Base-by-base conservation (phyloP, 2,113 vertebrate genomes). In the Ictidomys tridecemlineatus region DNA sequence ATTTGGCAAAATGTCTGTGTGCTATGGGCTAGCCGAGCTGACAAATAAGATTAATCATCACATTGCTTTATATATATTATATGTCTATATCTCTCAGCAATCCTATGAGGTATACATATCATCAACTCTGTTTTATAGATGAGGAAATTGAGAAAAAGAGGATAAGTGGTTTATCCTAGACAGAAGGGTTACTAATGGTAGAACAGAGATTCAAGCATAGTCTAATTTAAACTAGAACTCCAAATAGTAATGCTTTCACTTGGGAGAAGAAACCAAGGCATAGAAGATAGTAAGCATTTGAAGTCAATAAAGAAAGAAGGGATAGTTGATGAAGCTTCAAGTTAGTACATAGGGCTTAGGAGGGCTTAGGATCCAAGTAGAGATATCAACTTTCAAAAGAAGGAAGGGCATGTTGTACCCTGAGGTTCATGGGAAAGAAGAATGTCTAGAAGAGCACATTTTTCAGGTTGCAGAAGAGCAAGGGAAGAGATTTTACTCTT, bases 91-190 rank as follows among this genome's bases (percentile, higher is more conserved):
- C 34, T 42, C 14, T 80, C 30, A 63, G 65, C 8, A 63, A 80
- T 8, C 11, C n/a, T 56, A 11, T 74, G 72, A 37, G 8, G 3
- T 73, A 14, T 67, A 88, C 5, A 42, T 42, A 42, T 61, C 76
- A 87, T 72, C 42, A 93, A 45, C 48, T 70, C 17, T 74, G 18
- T 79, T 84, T 93, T 87, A 88, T 30, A 84, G 45, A 45, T 79
- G 3, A 76, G 48, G 51, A 83, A 82, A 17, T 10, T 42, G 6
- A 89, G 37, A 26, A 13, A 65, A 63, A 45, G 39, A 84, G 24
- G 26, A 42, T 63, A 88, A 48, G 63, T 58, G 30, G 22, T 51
- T 97, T 91, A 0, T 34, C 34, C 78, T 88, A 34, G 24, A 56
- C 22, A 16, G 16, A 7, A 61, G 53, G 63, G 24, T 85, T 65